Base-by-base conservation (phyloP, 1,140 invertebrate species). In the Ceratosolen solmsi region DNA sequence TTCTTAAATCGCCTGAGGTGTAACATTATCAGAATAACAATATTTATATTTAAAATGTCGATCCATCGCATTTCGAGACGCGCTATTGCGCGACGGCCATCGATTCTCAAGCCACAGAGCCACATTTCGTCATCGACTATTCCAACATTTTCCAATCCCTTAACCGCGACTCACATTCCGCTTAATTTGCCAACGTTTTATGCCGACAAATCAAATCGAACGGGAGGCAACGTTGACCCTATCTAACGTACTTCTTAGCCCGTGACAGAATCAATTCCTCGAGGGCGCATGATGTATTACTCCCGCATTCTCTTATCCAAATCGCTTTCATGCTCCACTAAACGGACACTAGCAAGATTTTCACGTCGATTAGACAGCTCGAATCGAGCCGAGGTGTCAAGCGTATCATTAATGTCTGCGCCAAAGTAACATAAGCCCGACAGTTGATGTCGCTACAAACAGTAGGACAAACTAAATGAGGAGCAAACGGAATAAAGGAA, bases 341-440 rank as follows among this genome's bases (percentile, higher is more conserved):
- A 54, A 22, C 20, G 51, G 20, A 22, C 20, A 15, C 13, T 54
- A 15, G 51, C 33, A n/a, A 68, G 33, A 68, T 68, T 38, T 68
- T 33, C 36, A 20, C 5, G 20, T 5, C 33, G 63, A 68, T 68
- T 63, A 20, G 30, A 2, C 30, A 13, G 8, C 11, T 33, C 60
- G 60, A 65, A 36, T n/a, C n/a, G n/a, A n/a, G n/a, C n/a, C n/a
- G n/a, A n/a, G n/a, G n/a, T 30, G 30, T 65, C 60, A 20, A 33
- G 27, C 63, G 63, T 17, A 2, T n/a, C 9, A 38, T 38, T n/a
- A 68, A 3, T 65, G 20, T 13, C 60, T 36, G 36, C 22, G 63
- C 63, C 36, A 68, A 38, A 68, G 63, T 68, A 68, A 68, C 38
- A 68, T 27, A 17, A 68, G 63, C 63, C 63, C 36, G 36, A 38